Conservation (phyloP, 2,888 invertebrate genomes). For the Autographa pulchrina region DNA sequence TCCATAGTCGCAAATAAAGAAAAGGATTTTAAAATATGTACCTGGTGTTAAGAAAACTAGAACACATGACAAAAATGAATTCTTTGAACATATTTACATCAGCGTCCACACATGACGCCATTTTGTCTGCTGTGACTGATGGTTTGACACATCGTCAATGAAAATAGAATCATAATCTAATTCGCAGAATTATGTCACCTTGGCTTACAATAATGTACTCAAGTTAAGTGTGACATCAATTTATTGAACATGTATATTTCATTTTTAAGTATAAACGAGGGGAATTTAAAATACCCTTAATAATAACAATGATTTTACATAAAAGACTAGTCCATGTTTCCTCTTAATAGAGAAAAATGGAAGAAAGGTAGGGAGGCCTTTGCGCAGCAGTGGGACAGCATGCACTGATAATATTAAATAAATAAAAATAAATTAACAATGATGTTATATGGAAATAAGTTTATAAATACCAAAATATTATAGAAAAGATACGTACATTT, state of each 20-base stretch:
- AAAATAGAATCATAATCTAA: slow-evolving; percentile 12
- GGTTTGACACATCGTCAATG: slow-evolving; percentile 21
- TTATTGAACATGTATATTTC: too few species aligned
- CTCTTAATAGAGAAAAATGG: too few species aligned
- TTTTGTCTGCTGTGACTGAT: slow-evolving; percentile 44
- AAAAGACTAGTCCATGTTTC: too few species aligned
- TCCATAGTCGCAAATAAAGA: too few species aligned
- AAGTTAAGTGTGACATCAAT: not conserved
- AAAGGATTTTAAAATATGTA: too few species aligned
- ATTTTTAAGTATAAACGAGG: too few species aligned
- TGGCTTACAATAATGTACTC: not conserved
- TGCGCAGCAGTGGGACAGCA: too few species aligned
- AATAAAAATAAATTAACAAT: not conserved
- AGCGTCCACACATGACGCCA: slow-evolving; percentile 37
- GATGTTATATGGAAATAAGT: not conserved
- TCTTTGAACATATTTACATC: slow-evolving; percentile 2
- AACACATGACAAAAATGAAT: not conserved
- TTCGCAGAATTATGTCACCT: slow-evolving; percentile 2
- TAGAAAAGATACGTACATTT: slow-evolving; percentile 66
- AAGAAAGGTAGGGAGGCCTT: too few species aligned
- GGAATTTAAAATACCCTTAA: too few species aligned
- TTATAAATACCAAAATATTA: slow-evolving; percentile 13
- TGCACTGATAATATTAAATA: too few species aligned
- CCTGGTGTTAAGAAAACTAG: not conserved
- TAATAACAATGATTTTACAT: not conserved